These are phyloP conservation scores for Tuta absoluta DNA, from an alignment of 2,888 invertebrate genomes.

Conservation along the genomic window DNA sequence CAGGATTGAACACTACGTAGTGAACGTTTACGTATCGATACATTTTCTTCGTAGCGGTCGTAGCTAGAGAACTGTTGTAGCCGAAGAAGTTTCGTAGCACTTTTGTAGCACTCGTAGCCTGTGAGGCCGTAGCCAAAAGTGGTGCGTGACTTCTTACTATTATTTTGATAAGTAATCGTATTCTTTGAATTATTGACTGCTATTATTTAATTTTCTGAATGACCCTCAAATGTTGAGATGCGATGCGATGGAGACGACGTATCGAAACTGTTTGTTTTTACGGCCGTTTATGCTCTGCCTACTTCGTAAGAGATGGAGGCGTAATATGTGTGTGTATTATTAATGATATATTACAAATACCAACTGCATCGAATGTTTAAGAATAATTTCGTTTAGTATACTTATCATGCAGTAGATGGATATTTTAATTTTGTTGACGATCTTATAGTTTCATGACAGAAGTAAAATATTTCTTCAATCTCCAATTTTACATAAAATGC, in stretches of 20 bases:
- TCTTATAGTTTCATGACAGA: not conserved
- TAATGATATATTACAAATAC: not conserved
- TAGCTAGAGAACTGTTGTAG: not conserved
- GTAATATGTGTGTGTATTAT: no score
- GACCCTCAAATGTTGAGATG: no score
- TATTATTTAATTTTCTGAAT: no score
- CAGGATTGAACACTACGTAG: not conserved
- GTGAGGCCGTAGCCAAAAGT: not conserved
- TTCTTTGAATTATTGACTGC: not conserved
- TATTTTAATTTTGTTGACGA: not conserved
- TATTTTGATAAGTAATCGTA: no score
- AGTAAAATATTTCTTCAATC: not conserved
- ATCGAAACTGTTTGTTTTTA: no score
- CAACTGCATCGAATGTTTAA: not conserved
- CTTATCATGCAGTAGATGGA: not conserved
- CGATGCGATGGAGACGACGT: no score
- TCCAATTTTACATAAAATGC: not conserved
- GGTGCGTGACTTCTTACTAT: constrained; percentile 12
- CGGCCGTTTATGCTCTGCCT: no score
- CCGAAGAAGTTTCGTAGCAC: constrained; percentile 23
- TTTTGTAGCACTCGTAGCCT: not conserved
- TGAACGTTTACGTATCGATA: not conserved
- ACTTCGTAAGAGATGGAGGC: no score
- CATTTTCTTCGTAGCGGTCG: constrained; percentile 14
- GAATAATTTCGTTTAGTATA: not conserved